Evolutionary conservation across 1,140 invertebrate genomes (phyloP).

Genomic region (Lepeophtheirus salmonis): DNA sequence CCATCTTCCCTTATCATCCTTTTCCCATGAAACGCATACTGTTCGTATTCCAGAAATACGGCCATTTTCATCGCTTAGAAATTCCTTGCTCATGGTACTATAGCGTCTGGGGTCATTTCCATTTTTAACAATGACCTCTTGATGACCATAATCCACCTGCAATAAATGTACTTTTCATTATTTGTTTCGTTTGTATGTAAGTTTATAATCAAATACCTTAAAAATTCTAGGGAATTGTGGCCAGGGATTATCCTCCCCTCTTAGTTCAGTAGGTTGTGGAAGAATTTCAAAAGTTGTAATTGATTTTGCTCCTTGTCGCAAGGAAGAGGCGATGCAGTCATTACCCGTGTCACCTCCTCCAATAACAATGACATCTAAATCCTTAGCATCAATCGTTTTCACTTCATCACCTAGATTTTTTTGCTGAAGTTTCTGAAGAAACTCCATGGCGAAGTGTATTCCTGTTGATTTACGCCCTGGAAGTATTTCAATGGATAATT

Average conservation of each 20-base stretch:
- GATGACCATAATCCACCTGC: conserved; percentile 90
- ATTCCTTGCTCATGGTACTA: conserved; percentile 80
- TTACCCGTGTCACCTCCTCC: conserved; percentile 98
- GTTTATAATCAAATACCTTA: conserved; percentile 26
- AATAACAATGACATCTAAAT: conserved; percentile 88
- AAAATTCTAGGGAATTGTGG: conserved; percentile 92
- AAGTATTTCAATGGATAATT: too few relatives aligned
- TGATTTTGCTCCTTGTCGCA: conserved; percentile 85
- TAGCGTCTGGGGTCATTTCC: conserved; percentile 85
- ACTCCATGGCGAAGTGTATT: conserved; percentile 94
- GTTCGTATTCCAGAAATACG: conserved; percentile 74
- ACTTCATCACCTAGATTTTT: conserved; percentile 56
- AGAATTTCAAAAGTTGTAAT: conserved; percentile 95
- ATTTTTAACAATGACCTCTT: conserved; percentile 77
- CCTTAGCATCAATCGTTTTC: conserved; percentile 53
- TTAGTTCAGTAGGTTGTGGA: conserved; percentile 58
- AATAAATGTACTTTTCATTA: background rate
- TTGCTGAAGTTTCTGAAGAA: conserved; percentile 91
- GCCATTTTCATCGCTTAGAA: conserved; percentile 73
- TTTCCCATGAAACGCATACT: conserved; percentile 75
- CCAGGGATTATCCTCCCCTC: conserved; percentile 83
- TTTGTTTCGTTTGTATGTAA: background rate
- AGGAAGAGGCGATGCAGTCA: conserved; percentile 94
- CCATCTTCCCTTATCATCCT: conserved; percentile 79
- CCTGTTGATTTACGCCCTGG: conserved; percentile 62